A percentile compares a stretch with the other conserved stretches of the same genome.
These are phyloP conservation scores for Limnephilus auricula DNA, from an alignment of 2,888 invertebrate genomes.

Conservation along the genomic window DNA sequence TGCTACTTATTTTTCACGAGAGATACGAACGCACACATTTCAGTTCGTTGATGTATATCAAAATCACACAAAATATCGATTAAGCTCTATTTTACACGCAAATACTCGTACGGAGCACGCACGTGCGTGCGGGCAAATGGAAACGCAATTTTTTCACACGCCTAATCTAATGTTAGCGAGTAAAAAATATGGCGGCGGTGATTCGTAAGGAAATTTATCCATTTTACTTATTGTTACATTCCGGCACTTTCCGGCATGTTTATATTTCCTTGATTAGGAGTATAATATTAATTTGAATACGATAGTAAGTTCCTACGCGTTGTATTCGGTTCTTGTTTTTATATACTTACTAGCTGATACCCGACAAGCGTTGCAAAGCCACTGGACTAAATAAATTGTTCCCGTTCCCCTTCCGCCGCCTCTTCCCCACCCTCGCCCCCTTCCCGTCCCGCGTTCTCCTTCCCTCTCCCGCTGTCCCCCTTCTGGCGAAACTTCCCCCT, in stretches of 20 bases:
- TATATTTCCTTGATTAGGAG: background rate
- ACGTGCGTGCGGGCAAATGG: background rate
- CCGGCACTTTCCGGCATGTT: background rate
- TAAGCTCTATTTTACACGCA: background rate
- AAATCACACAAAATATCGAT: background rate
- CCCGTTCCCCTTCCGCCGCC: too few relatives aligned
- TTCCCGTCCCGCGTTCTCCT: too few relatives aligned
- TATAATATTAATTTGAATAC: background rate
- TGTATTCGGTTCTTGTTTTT: background rate
- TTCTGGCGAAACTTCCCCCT: too few relatives aligned
- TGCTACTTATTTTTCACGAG: background rate
- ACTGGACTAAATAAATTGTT: too few relatives aligned
- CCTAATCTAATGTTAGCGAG: background rate
- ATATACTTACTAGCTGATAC: too few relatives aligned
- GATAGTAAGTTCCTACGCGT: background rate
- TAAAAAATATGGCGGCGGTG: background rate
- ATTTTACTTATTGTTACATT: background rate
- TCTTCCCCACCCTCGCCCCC: too few relatives aligned
- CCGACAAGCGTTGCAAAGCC: too few relatives aligned
- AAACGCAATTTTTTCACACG: background rate
- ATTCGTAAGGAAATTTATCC: background rate
- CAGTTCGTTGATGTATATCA: background rate
- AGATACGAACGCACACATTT: background rate
- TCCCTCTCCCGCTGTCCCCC: too few relatives aligned
- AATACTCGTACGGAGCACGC: background rate